Evolutionary conservation across 2,888 invertebrate genomes (phyloP).

Genomic region (Hedya salicella): DNA sequence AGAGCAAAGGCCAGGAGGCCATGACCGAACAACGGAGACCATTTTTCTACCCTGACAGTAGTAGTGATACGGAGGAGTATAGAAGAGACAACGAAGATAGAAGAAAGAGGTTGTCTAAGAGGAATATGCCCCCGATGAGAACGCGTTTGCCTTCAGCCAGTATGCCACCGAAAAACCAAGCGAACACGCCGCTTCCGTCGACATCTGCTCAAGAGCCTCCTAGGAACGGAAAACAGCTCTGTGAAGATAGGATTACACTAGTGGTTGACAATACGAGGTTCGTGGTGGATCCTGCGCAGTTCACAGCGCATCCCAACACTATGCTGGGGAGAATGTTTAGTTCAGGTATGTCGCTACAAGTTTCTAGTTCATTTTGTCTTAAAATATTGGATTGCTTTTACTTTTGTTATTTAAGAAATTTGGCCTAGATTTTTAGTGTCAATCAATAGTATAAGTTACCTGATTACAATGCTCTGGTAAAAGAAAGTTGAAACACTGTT

Average conservation of each 20-base stretch:
- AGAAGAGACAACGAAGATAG: slow-evolving; percentile 88
- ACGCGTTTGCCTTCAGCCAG: slow-evolving; percentile 58
- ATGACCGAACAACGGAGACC: slow-evolving; percentile 70
- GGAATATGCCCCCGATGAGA: slow-evolving; percentile 68
- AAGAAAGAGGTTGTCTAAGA: slow-evolving; percentile 82
- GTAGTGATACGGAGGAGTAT: slow-evolving; percentile 94
- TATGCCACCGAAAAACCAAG: slow-evolving; percentile 74
- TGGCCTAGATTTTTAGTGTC: neutral
- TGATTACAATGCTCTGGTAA: too few species aligned
- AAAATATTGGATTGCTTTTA: neutral
- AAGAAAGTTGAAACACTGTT: too few species aligned
- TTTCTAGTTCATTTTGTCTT: slow-evolving; percentile 3
- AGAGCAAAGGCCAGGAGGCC: slow-evolving; percentile 72
- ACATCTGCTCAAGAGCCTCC: slow-evolving; percentile 69
- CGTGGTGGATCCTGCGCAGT: slow-evolving; percentile 95
- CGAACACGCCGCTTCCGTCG: slow-evolving; percentile 67
- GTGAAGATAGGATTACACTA: slow-evolving; percentile 93
- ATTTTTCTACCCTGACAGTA: slow-evolving; percentile 87
- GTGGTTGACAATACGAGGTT: slow-evolving; percentile 97
- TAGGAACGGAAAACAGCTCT: slow-evolving; percentile 68
- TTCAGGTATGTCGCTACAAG: slow-evolving; percentile 84
- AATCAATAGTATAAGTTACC: neutral
- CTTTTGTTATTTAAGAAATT: neutral
- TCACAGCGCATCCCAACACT: slow-evolving; percentile 98
- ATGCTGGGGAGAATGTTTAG: slow-evolving; percentile 99